Base-by-base conservation (phyloP, 2,888 invertebrate species). In the Leptinotarsa tumamoca region DNA sequence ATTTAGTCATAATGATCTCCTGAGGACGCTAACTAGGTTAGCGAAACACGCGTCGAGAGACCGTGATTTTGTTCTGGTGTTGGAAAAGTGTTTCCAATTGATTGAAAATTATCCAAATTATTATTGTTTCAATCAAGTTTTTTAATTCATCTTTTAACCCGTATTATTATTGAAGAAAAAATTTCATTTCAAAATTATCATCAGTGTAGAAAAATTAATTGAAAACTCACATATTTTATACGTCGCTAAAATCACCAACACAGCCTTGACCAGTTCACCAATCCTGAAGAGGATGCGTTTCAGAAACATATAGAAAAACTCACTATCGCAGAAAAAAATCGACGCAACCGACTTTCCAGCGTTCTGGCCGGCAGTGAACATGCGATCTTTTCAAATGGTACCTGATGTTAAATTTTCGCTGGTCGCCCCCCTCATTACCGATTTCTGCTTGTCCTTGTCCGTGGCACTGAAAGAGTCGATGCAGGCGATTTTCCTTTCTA, bases 361-460 rank as follows among this genome's bases (percentile, higher is more conserved):
- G 4, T 14, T 7, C 43, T 63, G 33, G 4, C 27, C 15, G 10
- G 17, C 33, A 63, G 43, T 63, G 43, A 43, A 58, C 58, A n/a
- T 63, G 33, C 63, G 17, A 17, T 43, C 17, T 15, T 33, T 58
- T 43, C 71, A 23, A 74, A 74, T 71, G 74, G 74, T 67, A 71
- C 74, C 67, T 74, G 74, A 56, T 67, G 71, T 71, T 74, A 71
- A 74, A 71, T 74, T 67, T n/a, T 18, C 17, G 17, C 69, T 7
- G 15, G 27, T 17, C 58, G 51, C 58, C 61, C 74, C 33, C 52
- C 56, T 58, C 58, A 23, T 58, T 58, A 58, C 15, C 4, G 21
- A 58, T 21, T 23, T 58, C 23, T 21, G 58, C 18, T 58, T 58
- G 58, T 58, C 58, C 58, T 27, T 58, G 58, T 58, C 58, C 58